These are phyloP conservation scores for Heliothis peltigera DNA, from an alignment of 2,888 invertebrate genomes.

Conservation along the genomic window DNA sequence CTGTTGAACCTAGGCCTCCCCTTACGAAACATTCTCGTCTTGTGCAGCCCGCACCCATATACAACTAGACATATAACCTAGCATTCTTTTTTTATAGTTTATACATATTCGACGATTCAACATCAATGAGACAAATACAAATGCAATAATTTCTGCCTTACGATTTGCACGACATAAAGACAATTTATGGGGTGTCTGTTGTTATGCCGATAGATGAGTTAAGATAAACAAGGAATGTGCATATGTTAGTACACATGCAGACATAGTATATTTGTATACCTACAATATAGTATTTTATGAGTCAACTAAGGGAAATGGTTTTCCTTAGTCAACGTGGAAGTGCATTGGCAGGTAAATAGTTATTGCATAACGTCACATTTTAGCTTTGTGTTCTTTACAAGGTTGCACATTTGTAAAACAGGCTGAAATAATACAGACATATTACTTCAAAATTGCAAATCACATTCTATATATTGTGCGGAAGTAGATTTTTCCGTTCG, in stretches of 20 bases:
- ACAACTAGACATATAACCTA: neutral
- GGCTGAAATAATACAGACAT: neutral
- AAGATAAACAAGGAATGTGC: conserved; percentile 24
- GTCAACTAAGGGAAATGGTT: conserved; percentile 33
- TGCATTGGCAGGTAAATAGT: conserved; percentile 16
- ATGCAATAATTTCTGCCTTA: conserved; percentile 23
- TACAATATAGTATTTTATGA: conserved; percentile 21
- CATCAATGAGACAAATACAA: conserved; percentile 14
- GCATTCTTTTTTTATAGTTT: no score
- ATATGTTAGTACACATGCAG: neutral
- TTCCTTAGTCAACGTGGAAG: conserved; percentile 19
- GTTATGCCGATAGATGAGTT: conserved; percentile 10
- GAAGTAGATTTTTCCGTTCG: neutral
- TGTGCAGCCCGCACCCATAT: neutral
- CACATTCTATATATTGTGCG: neutral
- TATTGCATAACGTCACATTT: conserved; percentile 18
- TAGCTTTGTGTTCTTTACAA: conserved; percentile 12
- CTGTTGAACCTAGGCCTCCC: no score
- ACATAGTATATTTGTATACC: conserved; percentile 13
- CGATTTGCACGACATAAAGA: conserved; percentile 31
- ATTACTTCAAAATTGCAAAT: neutral
- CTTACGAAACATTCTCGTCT: no score
- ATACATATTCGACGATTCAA: conserved; percentile 7
- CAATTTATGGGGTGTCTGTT: conserved; percentile 23
- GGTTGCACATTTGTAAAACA: conserved; percentile 3